phyloP scores from a whole-genome alignment of 1,140 invertebrate species.

The Goniozus legneri region DNA sequence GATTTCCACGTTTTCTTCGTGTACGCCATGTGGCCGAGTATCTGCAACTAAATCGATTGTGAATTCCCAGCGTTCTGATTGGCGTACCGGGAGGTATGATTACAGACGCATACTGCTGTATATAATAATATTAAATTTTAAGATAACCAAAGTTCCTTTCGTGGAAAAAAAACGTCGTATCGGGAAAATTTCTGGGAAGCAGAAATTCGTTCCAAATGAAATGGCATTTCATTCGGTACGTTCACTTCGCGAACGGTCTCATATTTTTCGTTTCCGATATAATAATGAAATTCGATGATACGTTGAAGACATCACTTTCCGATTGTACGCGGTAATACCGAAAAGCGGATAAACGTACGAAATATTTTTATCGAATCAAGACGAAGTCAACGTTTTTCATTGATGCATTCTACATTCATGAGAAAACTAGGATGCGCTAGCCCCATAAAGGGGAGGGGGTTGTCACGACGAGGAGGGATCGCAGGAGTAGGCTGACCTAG shows the following conservation, averaged over 20 bases:
- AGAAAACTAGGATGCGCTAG: conserved; percentile 23
- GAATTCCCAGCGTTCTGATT: not conserved
- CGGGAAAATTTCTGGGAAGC: not conserved
- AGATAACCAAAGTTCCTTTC: too few species aligned
- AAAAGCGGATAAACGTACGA: too few species aligned
- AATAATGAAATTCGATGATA: too few species aligned
- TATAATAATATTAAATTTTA: too few species aligned
- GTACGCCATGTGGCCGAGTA: not conserved
- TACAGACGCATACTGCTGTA: too few species aligned
- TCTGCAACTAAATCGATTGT: not conserved
- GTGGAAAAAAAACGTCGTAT: too few species aligned
- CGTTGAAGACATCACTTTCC: too few species aligned
- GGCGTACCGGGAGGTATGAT: too few species aligned
- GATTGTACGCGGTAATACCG: not conserved
- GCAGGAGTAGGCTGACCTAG: conserved; percentile 36
- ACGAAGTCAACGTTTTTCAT: conserved; percentile 30
- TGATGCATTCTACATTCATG: conserved; percentile 26
- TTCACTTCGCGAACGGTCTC: not conserved
- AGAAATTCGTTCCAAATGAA: conserved; percentile 9
- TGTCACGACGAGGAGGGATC: conserved; percentile 17
- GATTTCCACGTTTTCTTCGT: not conserved
- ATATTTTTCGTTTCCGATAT: too few species aligned
- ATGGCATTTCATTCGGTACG: conserved; percentile 9
- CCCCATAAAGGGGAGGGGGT: conserved; percentile 26
- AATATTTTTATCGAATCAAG: too few species aligned